phyloP scores from a whole-genome alignment of 2,888 invertebrate genomes.

The Cosmopolites sordidus region DNA sequence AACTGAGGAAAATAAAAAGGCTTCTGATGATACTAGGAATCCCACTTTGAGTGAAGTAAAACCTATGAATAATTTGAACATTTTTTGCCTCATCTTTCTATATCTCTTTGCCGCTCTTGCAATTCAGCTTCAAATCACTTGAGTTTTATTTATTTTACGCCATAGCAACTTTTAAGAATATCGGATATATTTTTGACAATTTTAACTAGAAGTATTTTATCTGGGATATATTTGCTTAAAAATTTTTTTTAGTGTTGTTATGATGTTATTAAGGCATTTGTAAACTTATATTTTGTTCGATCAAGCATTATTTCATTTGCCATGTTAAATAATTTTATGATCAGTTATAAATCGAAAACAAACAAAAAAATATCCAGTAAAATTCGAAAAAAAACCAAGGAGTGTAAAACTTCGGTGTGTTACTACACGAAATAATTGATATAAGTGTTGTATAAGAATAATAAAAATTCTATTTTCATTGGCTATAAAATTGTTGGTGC shows the following conservation, averaged over 20 bases:
- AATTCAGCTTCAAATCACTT: conserved; percentile 39
- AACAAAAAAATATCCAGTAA: no score
- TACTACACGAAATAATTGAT: no score
- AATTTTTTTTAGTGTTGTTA: conserved; percentile 2
- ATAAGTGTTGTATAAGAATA: no score
- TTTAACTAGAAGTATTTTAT: conserved; percentile 26
- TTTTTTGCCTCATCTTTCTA: conserved; percentile 47
- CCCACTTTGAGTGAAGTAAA: conserved; percentile 43
- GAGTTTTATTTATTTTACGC: conserved; percentile 44
- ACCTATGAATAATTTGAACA: conserved; percentile 48
- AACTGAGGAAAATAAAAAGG: conserved; percentile 43
- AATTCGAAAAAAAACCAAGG: no score
- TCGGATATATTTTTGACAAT: conserved; percentile 31
- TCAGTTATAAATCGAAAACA: no score
- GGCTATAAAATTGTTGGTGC: no score
- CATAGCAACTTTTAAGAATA: conserved; percentile 33
- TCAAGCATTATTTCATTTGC: no score
- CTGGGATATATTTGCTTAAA: conserved; percentile 17
- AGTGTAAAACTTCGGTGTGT: no score
- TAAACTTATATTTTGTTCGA: no score
- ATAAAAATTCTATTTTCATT: no score
- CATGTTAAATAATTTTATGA: no score
- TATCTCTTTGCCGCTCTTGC: conserved; percentile 41
- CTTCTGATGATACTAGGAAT: conserved; percentile 42
- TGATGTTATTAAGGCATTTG: no score